Evolutionary conservation across 2,113 vertebrate genomes (phyloP), one percentile per base, ranked within the genome.

Genomic region (Sander lucioperca): DNA sequence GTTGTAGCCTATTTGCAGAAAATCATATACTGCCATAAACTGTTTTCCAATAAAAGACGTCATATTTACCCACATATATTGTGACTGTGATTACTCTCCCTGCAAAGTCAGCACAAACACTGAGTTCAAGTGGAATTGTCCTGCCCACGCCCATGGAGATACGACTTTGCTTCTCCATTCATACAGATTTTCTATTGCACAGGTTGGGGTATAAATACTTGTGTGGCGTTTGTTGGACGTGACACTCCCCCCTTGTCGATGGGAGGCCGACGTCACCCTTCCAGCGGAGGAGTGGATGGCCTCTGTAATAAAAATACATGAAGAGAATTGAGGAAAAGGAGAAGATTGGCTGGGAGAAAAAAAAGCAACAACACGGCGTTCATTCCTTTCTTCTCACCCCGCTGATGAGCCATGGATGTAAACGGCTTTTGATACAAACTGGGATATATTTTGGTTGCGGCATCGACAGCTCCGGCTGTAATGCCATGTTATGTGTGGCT

Each of bases 221-320:
- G 74, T 83, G 81, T 79, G 84, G 76, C 74, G 80, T 72, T 82
- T 51, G 68, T 77, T 88, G 90, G 87, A 90, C 88, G 83, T 71
- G 92, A 92, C 93, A 86, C 91, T 53, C 90, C 92, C 91, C 84
- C 80, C 77, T 36, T 16, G 79, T 86, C 81, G 86, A 89, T 77
- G 86, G 79, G 88, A 90, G 89, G 77, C 81, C 79, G 88, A 95
- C 94, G 95, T 95, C 95, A 95, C 83, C 80, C 69, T 77, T 83
- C 80, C 90, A 84, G 88, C 84, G 85, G 89, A 90, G 91, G 88
- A 93, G 92, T 92, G 94, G 94, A 94, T 93, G 91, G 86, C 88
- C 90, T 82, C 80, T 80, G 88, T 88, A 85, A 94, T 91, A 90
- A 93, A 93, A 93, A 93, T 80, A 92, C 93, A 91, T 59, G 66